Evolutionary conservation across 2,797 vertebrate species (phyloP).

Genomic region (Fistularia commersonii): DNA sequence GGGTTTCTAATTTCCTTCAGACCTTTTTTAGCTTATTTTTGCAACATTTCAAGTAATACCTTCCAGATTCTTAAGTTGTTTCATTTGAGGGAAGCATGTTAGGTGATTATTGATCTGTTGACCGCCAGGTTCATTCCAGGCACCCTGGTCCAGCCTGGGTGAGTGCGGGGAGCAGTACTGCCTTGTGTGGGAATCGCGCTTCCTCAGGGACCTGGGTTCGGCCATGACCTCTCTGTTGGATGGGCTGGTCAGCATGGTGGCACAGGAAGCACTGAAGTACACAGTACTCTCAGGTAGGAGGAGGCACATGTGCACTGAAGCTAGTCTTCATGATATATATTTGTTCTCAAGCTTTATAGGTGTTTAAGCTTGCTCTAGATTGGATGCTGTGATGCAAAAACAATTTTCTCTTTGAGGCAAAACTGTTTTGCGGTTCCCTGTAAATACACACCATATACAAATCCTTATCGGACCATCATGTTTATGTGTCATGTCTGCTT

Average conservation of each 20-base stretch:
- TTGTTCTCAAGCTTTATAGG: background rate
- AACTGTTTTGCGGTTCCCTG: no score
- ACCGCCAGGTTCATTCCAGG: slow-evolving; percentile 80
- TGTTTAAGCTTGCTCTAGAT: background rate
- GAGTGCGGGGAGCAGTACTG: slow-evolving; percentile 91
- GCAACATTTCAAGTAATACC: no score
- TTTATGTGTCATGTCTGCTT: background rate
- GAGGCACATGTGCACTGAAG: background rate
- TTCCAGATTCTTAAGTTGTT: no score
- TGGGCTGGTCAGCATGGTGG: slow-evolving; percentile 89
- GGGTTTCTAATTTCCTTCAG: no score
- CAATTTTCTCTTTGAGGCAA: no score
- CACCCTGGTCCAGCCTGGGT: slow-evolving; percentile 85
- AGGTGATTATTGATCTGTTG: background rate
- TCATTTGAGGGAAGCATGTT: no score
- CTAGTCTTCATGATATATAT: slow-evolving; percentile 4
- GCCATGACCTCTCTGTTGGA: slow-evolving; percentile 86
- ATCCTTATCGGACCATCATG: no score
- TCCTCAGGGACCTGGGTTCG: slow-evolving; percentile 88
- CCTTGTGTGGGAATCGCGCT: slow-evolving; percentile 94
- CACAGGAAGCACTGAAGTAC: slow-evolving; percentile 95
- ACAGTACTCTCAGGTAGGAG: slow-evolving; percentile 89
- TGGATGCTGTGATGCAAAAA: no score
- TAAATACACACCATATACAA: background rate
- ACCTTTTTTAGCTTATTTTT: no score